Evolutionary conservation across 2,797 vertebrate species (phyloP).

Genomic region (Darevskia mixta): DNA sequence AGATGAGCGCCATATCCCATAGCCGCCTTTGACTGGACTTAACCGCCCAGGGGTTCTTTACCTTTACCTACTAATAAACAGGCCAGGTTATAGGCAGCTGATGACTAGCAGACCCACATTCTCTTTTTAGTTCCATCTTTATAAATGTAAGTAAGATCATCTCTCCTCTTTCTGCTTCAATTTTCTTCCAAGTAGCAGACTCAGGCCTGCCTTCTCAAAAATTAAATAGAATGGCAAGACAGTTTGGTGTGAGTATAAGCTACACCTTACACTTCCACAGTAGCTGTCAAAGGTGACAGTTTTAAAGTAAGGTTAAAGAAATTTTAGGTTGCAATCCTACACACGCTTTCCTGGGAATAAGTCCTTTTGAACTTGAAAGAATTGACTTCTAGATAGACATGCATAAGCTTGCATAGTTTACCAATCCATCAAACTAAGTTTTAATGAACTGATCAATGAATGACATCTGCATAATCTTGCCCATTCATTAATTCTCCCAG

Average conservation of each 20-base stretch:
- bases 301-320: background rate
- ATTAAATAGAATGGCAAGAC: background rate
- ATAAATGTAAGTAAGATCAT: background rate
- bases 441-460: background rate
- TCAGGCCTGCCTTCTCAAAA: background rate
- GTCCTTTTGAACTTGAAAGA: too few species aligned
- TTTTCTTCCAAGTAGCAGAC: background rate
- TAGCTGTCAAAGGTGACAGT: background rate
- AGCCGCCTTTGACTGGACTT: too few species aligned
- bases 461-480: too few species aligned
- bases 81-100: background rate
- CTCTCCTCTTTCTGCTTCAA: background rate
- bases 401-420: background rate
- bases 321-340: background rate
- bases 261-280: background rate
- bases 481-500: background rate
- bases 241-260: too few species aligned
- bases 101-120: too few species aligned
- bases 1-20: too few species aligned
- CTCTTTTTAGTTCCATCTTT: background rate
- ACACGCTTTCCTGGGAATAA: background rate
- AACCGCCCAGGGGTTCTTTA: too few species aligned
- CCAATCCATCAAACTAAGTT: background rate
- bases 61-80: too few species aligned
- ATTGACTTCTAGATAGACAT: background rate